A percentile compares a stretch with the other conserved stretches of the same genome.
phyloP scores from a whole-genome alignment of 2,113 vertebrate genomes.

The Xenopus borealis region DNA sequence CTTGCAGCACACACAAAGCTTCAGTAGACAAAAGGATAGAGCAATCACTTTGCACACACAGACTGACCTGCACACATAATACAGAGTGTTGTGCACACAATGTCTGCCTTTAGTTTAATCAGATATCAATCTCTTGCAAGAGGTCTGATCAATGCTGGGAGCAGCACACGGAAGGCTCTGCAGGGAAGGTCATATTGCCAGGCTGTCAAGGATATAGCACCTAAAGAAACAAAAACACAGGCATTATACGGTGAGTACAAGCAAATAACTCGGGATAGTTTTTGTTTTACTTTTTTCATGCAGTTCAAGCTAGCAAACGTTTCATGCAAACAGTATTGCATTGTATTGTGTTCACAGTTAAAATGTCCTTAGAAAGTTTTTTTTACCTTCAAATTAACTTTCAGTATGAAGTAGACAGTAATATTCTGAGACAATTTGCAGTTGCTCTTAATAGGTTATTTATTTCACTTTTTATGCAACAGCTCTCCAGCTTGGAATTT shows the following conservation, averaged over 20 bases:
- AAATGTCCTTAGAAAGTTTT: no score
- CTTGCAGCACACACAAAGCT: not conserved
- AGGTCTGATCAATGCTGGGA: not conserved
- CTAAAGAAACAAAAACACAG: conserved; percentile 4
- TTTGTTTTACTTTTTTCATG: not conserved
- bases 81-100: not conserved
- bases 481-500: no score
- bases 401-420: no score
- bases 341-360: no score
- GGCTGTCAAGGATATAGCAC: not conserved
- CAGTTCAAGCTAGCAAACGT: no score
- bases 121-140: not conserved
- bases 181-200: conserved; percentile 19
- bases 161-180: not conserved
- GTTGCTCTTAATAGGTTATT: no score
- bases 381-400: no score
- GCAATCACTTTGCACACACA: not conserved
- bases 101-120: conserved; percentile 13
- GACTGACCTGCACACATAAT: not conserved
- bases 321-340: no score
- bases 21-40: not conserved
- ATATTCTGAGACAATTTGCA: no score
- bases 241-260: conserved; percentile 12
- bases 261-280: not conserved
- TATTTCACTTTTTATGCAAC: no score